A percentile compares a stretch with the other conserved stretches of the same genome.
These are phyloP conservation scores for Sthenelais limicola DNA, from an alignment of 2,888 invertebrate species.

Conservation along the genomic window DNA sequence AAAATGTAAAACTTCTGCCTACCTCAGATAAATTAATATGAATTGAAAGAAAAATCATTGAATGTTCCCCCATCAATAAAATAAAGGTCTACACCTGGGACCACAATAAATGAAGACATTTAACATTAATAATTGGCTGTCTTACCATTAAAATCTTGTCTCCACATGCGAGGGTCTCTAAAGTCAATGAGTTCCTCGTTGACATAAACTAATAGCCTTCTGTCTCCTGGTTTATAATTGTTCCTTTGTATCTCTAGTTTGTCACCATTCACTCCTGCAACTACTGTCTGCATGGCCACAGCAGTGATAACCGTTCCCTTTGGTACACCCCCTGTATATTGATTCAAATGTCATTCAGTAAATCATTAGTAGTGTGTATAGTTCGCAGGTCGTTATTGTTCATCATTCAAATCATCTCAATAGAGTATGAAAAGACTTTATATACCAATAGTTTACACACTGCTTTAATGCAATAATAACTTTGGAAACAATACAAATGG, in stretches of 20 bases:
- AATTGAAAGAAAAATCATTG: too few relatives aligned
- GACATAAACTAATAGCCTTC: slow-evolving; percentile 14
- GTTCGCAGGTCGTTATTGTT: too few relatives aligned
- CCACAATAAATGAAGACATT: too few relatives aligned
- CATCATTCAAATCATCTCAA: too few relatives aligned
- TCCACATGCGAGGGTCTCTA: background rate
- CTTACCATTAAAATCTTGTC: slow-evolving; percentile 40
- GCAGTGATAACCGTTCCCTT: slow-evolving; percentile 44
- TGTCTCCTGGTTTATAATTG: background rate
- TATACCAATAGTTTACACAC: too few relatives aligned
- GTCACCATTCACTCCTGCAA: background rate
- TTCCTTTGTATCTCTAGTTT: slow-evolving; percentile 33
- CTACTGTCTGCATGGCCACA: slow-evolving; percentile 41
- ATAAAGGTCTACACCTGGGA: background rate
- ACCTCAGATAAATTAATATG: too few relatives aligned
- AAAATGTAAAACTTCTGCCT: too few relatives aligned
- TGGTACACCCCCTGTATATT: background rate
- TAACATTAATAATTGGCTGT: background rate
- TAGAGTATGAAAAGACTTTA: too few relatives aligned
- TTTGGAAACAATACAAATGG: too few relatives aligned
- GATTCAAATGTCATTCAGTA: background rate
- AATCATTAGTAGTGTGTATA: background rate
- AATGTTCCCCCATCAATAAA: background rate
- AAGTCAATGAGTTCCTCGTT: slow-evolving; percentile 15
- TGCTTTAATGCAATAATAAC: too few relatives aligned